Base-by-base conservation (phyloP, 30 jellyfish, hydroid and myxozoan genomes). In the Cassiopea xamachana region DNA sequence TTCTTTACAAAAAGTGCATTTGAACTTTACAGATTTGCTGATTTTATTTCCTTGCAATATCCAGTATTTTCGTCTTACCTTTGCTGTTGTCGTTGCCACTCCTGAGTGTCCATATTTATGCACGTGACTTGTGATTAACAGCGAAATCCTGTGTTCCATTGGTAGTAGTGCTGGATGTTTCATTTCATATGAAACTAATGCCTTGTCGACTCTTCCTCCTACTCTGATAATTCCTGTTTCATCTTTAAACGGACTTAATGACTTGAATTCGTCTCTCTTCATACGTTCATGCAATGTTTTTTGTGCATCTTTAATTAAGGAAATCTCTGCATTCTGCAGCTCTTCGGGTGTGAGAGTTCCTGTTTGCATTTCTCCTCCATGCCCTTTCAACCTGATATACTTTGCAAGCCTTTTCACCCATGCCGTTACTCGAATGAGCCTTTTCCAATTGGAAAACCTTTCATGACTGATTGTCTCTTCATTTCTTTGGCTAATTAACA, bases 341-440 rank as follows among this genome's bases (percentile, higher is more conserved):
- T 82, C 93, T 73, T 82, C 90, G 67, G 90, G 93, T 75, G 77
- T 90, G 81, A 90, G 86, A 43, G 93, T 77, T 83, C 93, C 90
- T 39, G 58, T 50, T 14, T 64, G 82, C 58, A 27, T 18, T 62
- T 13, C 43, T 59, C 83, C 59, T 81, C 60, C 79, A 27, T 68
- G 78, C 48, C 76, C 13, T 55, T 76, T 62, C 46, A 45, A 50
- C 80, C 73, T 75, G 73, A 82, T 90, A 51, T 83, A 70, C 60
- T 83, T 77, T 58, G 88, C 90, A 55, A 75, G 90, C 58, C 93
- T 59, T 64, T 69, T 79, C 60, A 90, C 75, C 93, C 93, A 82
- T 74, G 91, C 88, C 15, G 79, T 73, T 3, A 83, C 87, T 74
- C 90, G 93, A 72, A 58, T 76, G 17, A 90, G 81, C 86, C 51